Percentiles rank a stretch among this genome's conserved stretches.
phyloP scores from a whole-genome alignment of 2,888 invertebrate genomes.

The Brenthis hecate region DNA sequence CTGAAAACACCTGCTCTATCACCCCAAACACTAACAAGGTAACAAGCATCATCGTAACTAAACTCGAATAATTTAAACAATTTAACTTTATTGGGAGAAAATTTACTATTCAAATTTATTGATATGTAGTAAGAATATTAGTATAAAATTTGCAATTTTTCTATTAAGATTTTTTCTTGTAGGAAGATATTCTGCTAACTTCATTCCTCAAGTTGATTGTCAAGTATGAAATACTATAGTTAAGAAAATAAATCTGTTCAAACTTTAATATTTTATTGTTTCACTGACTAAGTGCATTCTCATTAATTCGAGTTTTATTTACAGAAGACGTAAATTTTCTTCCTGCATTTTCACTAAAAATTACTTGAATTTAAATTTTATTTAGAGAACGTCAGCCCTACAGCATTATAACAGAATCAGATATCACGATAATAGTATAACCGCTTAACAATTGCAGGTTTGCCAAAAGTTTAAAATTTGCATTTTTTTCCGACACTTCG shows the following conservation, averaged over 20 bases:
- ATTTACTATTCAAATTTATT: constrained; percentile 25
- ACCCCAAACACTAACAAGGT: constrained; percentile 86
- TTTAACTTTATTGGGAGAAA: constrained; percentile 25
- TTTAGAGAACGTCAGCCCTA: constrained; percentile 32
- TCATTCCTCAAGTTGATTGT: too few species aligned
- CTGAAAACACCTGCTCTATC: constrained; percentile 78
- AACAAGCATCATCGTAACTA: constrained; percentile 49
- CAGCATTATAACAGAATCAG: constrained; percentile 22
- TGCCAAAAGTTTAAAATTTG: constrained; percentile 81
- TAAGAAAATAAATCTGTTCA: too few species aligned
- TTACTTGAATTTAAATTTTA: constrained; percentile 20
- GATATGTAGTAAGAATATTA: constrained; percentile 6
- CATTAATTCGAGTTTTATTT: constrained; percentile 5
- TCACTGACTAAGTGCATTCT: constrained; percentile 1
- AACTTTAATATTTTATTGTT: neutral
- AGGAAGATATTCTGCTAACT: too few species aligned
- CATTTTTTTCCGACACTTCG: constrained; percentile 76
- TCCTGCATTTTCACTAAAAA: constrained; percentile 15
- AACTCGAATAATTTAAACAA: constrained; percentile 2
- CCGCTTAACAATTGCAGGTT: constrained; percentile 82
- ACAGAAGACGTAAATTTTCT: constrained; percentile 31
- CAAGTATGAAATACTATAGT: too few species aligned
- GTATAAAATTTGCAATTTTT: too few species aligned
- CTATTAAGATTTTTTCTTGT: too few species aligned
- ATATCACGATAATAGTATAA: constrained; percentile 34